Evolutionary conservation across 2,113 vertebrate genomes (phyloP), one percentile per base, ranked within the genome.

Genomic region (Diglossa brunneiventris): DNA sequence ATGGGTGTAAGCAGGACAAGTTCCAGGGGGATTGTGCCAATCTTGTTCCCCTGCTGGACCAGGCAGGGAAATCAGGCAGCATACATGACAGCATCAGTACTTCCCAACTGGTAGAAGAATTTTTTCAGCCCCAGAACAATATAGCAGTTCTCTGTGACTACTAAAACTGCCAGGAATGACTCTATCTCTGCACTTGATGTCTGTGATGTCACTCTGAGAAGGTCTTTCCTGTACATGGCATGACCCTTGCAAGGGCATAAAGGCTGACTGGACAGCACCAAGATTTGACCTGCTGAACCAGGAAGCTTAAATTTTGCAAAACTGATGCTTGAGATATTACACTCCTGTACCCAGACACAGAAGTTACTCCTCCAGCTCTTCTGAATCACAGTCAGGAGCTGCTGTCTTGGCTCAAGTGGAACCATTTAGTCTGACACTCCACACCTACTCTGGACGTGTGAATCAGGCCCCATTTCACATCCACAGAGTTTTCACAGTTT

Each of bases 231-330:
- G 49, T 3, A 20, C 6, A 35, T 0, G 2, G 37, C 21, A 47
- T 19, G 37, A 56, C 17, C 37, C 30, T 44, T 1, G 0, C 24
- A 59, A 39, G 33, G 27, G 30, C 0, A 0, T 31, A 70, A 92
- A 84, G 33, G 19, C 69, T 63, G 47, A 33, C 16, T 15, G 58
- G 23, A 31, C 41, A 42, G 41, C 11, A 46, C 46, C 50, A 50
- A 46, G 58, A 55, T 39, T n/a, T 41, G n/a, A 67, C 27, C 22
- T 30, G 39, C 30, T 24, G 63, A 87, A 68, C 15, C 15, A 76
- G 11, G 20, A 74, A 66, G 46, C 24, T 69, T 31, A 26, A 41
- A 67, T 81, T 69, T 81, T 76, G 49, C n/a, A 63, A 72, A 87
- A 52, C 7, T 44, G 15, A 41, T 66, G n/a, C 35, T 85, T 17